These are phyloP conservation scores for Drosophila setifemur DNA, from an alignment of 1,140 invertebrate genomes.

Conservation along the genomic window DNA sequence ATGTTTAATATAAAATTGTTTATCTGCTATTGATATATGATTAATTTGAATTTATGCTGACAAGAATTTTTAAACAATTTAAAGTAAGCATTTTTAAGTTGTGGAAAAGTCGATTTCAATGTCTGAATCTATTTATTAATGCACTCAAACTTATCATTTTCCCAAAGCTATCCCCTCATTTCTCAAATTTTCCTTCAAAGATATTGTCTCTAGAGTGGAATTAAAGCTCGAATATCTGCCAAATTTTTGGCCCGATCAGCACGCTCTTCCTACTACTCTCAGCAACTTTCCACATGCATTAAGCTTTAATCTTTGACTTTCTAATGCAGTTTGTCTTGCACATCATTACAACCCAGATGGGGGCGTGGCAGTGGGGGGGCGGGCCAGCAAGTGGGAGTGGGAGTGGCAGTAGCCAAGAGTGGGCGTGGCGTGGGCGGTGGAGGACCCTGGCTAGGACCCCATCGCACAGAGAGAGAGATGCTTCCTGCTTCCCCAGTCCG, in stretches of 20 bases:
- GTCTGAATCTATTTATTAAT: too few species aligned
- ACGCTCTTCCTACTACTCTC: not conserved
- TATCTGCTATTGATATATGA: too few species aligned
- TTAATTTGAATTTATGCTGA: too few species aligned
- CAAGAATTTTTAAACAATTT: too few species aligned
- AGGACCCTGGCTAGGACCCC: too few species aligned
- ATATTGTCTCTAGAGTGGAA: too few species aligned
- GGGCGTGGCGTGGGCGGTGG: too few species aligned
- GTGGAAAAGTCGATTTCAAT: too few species aligned
- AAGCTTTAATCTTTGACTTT: conserved; percentile 45
- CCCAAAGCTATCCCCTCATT: conserved; percentile 5
- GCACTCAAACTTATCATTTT: conserved; percentile 6
- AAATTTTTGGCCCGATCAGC: not conserved
- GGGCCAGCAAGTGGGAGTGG: not conserved
- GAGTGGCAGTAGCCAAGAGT: conserved; percentile 36
- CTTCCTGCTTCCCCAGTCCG: conserved; percentile 36
- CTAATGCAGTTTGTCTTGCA: conserved; percentile 47
- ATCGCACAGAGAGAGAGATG: too few species aligned
- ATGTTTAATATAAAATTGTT: too few species aligned
- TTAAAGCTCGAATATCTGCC: too few species aligned
- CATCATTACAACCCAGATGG: conserved; percentile 30
- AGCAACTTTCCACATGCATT: conserved; percentile 42
- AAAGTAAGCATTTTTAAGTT: too few species aligned
- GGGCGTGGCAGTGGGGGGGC: conserved; percentile 6
- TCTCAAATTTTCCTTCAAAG: conserved; percentile 3